phyloP scores from a whole-genome alignment of 2,113 vertebrate genomes.

The Cavia aperea region DNA sequence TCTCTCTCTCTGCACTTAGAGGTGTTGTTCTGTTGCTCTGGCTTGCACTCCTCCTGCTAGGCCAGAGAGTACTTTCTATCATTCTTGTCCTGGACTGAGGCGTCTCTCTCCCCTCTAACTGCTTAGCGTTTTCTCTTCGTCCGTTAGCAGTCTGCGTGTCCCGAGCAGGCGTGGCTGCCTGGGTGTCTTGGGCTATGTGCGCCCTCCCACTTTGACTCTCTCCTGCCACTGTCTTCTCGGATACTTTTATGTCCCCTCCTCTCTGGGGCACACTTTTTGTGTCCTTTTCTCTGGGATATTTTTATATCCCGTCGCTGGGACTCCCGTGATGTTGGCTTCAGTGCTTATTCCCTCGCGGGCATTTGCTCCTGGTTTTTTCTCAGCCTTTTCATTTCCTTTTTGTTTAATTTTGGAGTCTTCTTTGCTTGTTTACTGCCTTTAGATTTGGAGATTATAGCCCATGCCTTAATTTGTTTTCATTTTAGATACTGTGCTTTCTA shows the following conservation, averaged over 20 bases:
- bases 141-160: background rate
- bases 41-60: background rate
- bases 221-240: background rate
- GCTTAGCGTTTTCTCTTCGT: background rate
- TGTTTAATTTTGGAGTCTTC: too few species aligned
- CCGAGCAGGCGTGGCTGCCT: background rate
- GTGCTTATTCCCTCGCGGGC: too few species aligned
- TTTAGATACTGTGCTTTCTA: background rate
- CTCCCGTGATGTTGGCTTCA: fast-evolving
- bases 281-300: too few species aligned
- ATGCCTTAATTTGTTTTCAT: background rate
- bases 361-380: too few species aligned
- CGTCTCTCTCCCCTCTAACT: background rate
- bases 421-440: background rate
- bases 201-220: background rate
- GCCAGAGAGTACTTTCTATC: background rate
- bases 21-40: background rate
- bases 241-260: background rate
- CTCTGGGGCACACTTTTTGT: too few species aligned
- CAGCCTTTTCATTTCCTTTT: background rate
- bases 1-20: background rate
- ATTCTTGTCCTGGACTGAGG: background rate
- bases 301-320: background rate
- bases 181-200: background rate
- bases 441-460: background rate